Evolutionary conservation across 2,888 invertebrate genomes (phyloP).

Genomic region (Caenorhabditis sulstoni): DNA sequence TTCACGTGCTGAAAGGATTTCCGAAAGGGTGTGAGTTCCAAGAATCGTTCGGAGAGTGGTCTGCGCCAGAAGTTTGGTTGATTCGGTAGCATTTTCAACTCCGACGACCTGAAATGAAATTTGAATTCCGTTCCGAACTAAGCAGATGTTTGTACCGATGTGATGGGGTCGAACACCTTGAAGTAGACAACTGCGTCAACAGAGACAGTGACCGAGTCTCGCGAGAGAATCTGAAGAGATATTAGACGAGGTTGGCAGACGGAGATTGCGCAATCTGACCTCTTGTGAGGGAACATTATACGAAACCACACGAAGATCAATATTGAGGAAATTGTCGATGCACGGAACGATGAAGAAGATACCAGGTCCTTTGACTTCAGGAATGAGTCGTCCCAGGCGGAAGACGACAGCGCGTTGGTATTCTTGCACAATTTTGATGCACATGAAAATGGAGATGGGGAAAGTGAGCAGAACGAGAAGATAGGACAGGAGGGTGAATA

Average conservation of each 20-base stretch:
- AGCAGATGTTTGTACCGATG: conserved; percentile 29
- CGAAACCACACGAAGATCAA: conserved; percentile 93
- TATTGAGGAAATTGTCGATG: conserved; percentile 83
- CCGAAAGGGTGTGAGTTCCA: conserved; percentile 83
- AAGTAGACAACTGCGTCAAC: conserved; percentile 65
- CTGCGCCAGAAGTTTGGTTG: conserved; percentile 81
- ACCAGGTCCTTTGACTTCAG: conserved; percentile 86
- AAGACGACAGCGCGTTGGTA: conserved; percentile 90
- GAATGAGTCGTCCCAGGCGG: conserved; percentile 87
- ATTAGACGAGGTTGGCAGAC: neutral
- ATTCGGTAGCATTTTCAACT: conserved; percentile 90
- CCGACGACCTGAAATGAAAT: conserved; percentile 85
- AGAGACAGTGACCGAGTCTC: conserved; percentile 61
- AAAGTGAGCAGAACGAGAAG: conserved; percentile 76
- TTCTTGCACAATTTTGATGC: conserved; percentile 80
- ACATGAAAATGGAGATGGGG: conserved; percentile 72
- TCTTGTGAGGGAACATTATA: conserved; percentile 98
- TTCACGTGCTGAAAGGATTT: conserved; percentile 59
- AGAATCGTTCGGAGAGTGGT: conserved; percentile 87
- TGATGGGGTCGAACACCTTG: conserved; percentile 60
- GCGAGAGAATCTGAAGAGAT: conserved; percentile 50
- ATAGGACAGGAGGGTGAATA: conserved; percentile 51
- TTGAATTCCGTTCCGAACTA: neutral
- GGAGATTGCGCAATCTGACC: conserved; percentile 83
- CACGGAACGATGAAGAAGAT: conserved; percentile 86